Evolutionary conservation across 1,140 invertebrate genomes (phyloP).

Genomic region (Muscidifurax raptorellus): DNA sequence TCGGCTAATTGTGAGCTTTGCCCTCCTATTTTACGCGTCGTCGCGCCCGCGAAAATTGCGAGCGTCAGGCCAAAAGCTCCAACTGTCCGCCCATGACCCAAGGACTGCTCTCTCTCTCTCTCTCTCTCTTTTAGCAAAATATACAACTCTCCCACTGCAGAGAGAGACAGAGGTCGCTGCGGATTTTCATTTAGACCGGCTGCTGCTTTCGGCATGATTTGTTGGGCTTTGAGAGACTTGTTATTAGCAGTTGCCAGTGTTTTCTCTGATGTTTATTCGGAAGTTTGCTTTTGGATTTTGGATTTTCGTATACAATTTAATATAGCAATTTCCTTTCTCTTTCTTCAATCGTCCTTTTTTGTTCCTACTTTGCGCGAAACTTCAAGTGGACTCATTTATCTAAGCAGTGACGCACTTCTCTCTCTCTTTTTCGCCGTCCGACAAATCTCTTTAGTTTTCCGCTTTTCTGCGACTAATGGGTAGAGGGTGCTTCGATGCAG

Average conservation of each 20-base stretch:
- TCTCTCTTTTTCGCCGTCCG: neutral
- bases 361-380: neutral
- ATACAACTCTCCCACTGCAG: no score
- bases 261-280: neutral
- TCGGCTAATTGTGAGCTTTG: conserved; percentile 58
- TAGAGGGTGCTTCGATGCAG: conserved; percentile 6
- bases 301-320: neutral
- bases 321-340: conserved; percentile 16
- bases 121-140: no score
- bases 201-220: neutral
- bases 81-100: neutral
- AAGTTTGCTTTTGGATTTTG: neutral
- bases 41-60: conserved; percentile 31
- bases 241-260: neutral
- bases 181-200: neutral
- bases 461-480: conserved; percentile 34
- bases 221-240: neutral
- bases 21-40: conserved; percentile 50
- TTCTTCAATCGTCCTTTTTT: neutral
- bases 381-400: conserved; percentile 10
- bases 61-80: conserved; percentile 46
- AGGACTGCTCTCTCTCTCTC: neutral
- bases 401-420: neutral
- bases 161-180: neutral
- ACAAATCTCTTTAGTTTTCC: conserved; percentile 54